Evolutionary conservation across 2,797 vertebrate genomes (phyloP), one percentile per base, ranked within the genome.

Genomic region (Sebastolobus altivelis): DNA sequence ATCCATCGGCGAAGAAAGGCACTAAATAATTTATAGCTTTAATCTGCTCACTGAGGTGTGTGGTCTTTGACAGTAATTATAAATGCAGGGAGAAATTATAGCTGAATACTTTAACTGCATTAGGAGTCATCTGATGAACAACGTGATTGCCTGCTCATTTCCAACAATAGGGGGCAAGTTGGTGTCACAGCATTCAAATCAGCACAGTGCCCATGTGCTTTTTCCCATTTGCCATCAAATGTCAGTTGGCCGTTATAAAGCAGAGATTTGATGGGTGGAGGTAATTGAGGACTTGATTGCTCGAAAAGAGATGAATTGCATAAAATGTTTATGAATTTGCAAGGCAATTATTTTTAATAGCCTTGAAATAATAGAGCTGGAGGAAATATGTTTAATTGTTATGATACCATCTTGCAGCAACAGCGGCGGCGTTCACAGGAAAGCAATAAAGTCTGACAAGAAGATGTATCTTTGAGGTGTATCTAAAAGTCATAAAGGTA

Each of bases 1-100:
- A 97, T 96, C 96, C 97, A 90, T 97, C 94, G 96, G 96, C 91
- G 95, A 96, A 97, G 97, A 97, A 95, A 95, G 95, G 96, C 97
- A 75, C 97, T 99, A 97, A 99, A 99, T 99, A 98, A 99, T 99
- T 99, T 98, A 99, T 98, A 96, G 97, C 98, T 98, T 99, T 99
- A 99, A 99, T 99, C 98, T 99, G 98, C 97, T 99, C 98, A 98
- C 96, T 97, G 98, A 99, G 98, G 98, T 99, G 98, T 99, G 97
- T 97, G 97, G 97, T 97, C 98, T 97, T 97, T 98, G 98, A 98
- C 98, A 98, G 98, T 99, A 99, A 99, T 99, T 99, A 99, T 99
- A 99, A 99, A 99, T 99, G 98, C 98, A 98, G 96, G 96, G 96
- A 98, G 97, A 97, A 99, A 99, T 99, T 98, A 99, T 98, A 97